phyloP scores from a whole-genome alignment of 2,888 invertebrate species.

The Osmoderma eremita region DNA sequence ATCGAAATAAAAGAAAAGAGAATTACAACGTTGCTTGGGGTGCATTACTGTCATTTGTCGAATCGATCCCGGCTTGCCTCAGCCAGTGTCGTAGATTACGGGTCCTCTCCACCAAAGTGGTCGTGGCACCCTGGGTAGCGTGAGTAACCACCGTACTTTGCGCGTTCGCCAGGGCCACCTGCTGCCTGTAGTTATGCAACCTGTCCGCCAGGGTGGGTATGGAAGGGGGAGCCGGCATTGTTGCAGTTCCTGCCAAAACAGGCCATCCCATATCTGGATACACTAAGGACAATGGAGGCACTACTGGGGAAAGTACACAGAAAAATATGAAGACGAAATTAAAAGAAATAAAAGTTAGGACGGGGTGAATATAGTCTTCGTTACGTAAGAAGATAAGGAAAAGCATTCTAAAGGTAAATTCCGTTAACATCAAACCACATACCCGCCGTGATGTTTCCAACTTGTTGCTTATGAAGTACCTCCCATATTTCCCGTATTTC shows the following conservation, averaged over 20 bases:
- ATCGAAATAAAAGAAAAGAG: not conserved
- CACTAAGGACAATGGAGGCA: conserved; percentile 65
- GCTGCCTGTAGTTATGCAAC: conserved; percentile 67
- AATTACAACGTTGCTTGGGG: conserved; percentile 58
- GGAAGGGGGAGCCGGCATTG: conserved; percentile 60
- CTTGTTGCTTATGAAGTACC: conserved; percentile 70
- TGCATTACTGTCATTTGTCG: conserved; percentile 46
- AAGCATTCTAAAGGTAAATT: conserved; percentile 3
- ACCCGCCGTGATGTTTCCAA: conserved; percentile 64
- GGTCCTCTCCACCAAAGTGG: conserved; percentile 73
- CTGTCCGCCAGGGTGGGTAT: conserved; percentile 67
- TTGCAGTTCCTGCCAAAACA: conserved; percentile 56
- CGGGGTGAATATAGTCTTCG: not conserved
- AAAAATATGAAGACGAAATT: conserved; percentile 12
- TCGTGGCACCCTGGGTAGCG: conserved; percentile 67
- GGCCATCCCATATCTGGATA: conserved; percentile 70
- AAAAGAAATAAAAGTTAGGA: not conserved
- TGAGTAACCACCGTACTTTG: conserved; percentile 64
- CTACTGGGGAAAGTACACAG: conserved; percentile 49
- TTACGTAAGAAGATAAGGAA: conserved; percentile 12
- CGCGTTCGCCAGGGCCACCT: conserved; percentile 65
- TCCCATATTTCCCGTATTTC: conserved; percentile 78
- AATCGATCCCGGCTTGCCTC: conserved; percentile 64
- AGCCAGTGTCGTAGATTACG: conserved; percentile 75
- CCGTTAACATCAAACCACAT: conserved; percentile 38